These are phyloP conservation scores for Magallana nippona DNA, from an alignment of 2,888 invertebrate species.

Conservation along the genomic window DNA sequence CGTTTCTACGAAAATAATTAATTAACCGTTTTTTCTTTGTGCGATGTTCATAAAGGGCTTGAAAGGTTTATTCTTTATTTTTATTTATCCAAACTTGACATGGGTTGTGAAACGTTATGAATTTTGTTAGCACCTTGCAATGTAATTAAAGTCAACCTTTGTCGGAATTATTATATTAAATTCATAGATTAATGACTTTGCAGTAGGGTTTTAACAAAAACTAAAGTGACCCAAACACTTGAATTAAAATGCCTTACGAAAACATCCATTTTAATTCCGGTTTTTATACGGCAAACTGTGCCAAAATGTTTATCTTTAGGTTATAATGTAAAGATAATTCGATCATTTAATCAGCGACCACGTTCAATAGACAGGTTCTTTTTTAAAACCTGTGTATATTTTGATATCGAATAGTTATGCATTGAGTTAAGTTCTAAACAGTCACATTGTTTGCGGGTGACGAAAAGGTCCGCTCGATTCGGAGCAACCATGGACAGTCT, in stretches of 20 bases:
- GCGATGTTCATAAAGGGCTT: too few relatives aligned
- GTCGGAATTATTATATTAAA: not conserved
- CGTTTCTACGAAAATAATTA: too few relatives aligned
- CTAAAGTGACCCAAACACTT: slow-evolving; percentile 20
- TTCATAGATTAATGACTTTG: slow-evolving; percentile 24
- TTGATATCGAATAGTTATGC: slow-evolving; percentile 29
- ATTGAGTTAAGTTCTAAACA: slow-evolving; percentile 20
- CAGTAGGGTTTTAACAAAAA: not conserved
- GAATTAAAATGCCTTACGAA: not conserved
- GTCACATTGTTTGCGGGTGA: slow-evolving; percentile 31
- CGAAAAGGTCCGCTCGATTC: slow-evolving; percentile 15
- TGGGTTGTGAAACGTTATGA: too few relatives aligned
- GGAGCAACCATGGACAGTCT: slow-evolving; percentile 27
- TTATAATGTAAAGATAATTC: slow-evolving; percentile 26
- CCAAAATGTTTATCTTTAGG: slow-evolving; percentile 18
- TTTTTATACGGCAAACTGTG: slow-evolving; percentile 1
- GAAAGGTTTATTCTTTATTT: too few relatives aligned
- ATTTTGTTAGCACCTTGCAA: not conserved
- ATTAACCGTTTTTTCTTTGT: too few relatives aligned
- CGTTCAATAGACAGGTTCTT: slow-evolving; percentile 28
- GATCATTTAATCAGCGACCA: slow-evolving; percentile 27
- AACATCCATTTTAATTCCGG: slow-evolving; percentile 20
- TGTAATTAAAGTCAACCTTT: not conserved
- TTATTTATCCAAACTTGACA: too few relatives aligned
- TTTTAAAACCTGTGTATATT: slow-evolving; percentile 31